Evolutionary conservation across 2,888 invertebrate species (phyloP), one percentile per base, ranked within the genome.

Genomic region (Rotaria magnacalcarata): DNA sequence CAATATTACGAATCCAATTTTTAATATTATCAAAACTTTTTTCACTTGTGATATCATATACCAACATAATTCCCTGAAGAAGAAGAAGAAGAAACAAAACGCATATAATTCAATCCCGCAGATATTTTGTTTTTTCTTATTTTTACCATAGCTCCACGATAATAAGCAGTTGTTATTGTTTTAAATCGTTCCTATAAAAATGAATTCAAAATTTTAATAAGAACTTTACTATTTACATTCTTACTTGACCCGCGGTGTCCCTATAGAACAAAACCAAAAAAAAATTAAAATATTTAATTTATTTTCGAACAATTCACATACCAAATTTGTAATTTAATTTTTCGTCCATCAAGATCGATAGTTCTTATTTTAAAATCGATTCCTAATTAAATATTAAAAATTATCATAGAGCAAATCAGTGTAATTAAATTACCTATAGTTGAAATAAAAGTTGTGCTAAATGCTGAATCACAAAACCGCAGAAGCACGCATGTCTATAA

Each of bases 21-120:
- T 97, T 96, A 87, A 99, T 98, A 91, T 98, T 98, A 92, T 98
- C 96, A 92, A 99, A 98, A 89, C 96, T 97, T 92, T 97, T 98
- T 91, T 97, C 97, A 92, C 97, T 97, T 89, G 98, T 98, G 89
- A 99, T 97, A 92, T 99, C 99, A 92, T 99, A 99, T 67, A 97
- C 97, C 88, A 98, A 93, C 96, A 98, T 97, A 89, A 99, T 99
- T 87, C 99, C 99, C 80, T 80, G 47, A 34, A 14, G n/a, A 11
- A 47, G 6, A 43, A 80, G 47, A 7, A 47, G 0, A 80, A 47
- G 3, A 43, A 80, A 80, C 14, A 47, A 11, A 47, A 14, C 11
- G 24, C 24, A 34, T 34, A 34, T 34, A 34, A 34, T 34, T 34
- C 34, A 34, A 34, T 34, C 2, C 34, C 1, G 34, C 1, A 34